phyloP scores from a whole-genome alignment of 2,888 invertebrate species.

The Galeruca laticollis region DNA sequence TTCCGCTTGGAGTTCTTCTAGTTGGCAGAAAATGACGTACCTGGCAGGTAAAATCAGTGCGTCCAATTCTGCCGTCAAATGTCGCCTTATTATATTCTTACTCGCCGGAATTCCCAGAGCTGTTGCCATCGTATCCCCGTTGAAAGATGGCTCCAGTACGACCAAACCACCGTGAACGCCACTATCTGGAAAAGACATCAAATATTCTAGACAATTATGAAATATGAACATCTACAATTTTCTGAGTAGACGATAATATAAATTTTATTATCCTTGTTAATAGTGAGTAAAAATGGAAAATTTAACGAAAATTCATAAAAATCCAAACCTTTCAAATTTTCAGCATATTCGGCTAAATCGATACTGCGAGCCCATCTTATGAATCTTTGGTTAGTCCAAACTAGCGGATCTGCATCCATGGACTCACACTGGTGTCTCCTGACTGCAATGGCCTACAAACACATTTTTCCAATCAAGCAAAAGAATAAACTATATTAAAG shows the following conservation, averaged over 20 bases:
- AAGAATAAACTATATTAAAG: no score
- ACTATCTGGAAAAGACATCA: slow-evolving; percentile 75
- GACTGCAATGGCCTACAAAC: slow-evolving; percentile 81
- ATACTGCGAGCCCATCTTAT: slow-evolving; percentile 94
- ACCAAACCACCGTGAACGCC: slow-evolving; percentile 96
- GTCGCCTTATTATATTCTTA: slow-evolving; percentile 92
- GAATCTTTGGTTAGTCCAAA: slow-evolving; percentile 96
- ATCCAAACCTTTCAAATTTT: slow-evolving; percentile 85
- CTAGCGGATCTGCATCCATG: slow-evolving; percentile 90
- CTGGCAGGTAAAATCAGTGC: slow-evolving; percentile 92
- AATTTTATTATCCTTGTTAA: no score
- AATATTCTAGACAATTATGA: neutral
- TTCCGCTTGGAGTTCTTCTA: slow-evolving; percentile 86
- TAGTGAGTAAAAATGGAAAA: neutral
- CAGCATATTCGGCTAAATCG: slow-evolving; percentile 93
- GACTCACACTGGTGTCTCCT: slow-evolving; percentile 90
- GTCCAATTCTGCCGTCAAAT: slow-evolving; percentile 91
- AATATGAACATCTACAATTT: neutral
- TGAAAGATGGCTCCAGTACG: slow-evolving; percentile 93
- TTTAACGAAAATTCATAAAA: neutral
- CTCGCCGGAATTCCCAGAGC: slow-evolving; percentile 92
- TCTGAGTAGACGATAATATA: no score
- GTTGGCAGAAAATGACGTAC: slow-evolving; percentile 89
- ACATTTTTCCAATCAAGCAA: neutral
- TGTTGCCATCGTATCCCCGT: slow-evolving; percentile 94